Evolutionary conservation across 1,140 invertebrate species (phyloP).

Genomic region (Drosophila lacertosa): DNA sequence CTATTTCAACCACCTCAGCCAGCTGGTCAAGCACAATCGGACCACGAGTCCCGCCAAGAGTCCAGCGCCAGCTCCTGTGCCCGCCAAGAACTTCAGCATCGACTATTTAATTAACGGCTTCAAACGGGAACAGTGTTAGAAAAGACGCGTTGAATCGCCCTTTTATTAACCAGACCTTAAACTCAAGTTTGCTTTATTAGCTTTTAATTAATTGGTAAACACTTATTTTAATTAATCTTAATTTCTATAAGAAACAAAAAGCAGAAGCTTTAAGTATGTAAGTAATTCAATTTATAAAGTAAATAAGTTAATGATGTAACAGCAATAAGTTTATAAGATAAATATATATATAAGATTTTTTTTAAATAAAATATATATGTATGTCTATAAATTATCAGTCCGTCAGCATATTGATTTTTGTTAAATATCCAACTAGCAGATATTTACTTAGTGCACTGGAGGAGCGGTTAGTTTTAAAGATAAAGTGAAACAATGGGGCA

Average conservation of each 20-base stretch:
- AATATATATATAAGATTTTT: too few relatives aligned
- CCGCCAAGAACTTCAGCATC: constrained; percentile 62
- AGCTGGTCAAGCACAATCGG: constrained; percentile 41
- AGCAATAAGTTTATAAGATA: too few relatives aligned
- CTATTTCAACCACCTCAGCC: constrained; percentile 62
- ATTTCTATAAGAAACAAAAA: constrained; percentile 37
- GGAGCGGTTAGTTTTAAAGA: too few relatives aligned
- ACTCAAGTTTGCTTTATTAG: constrained; percentile 2
- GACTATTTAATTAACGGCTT: constrained; percentile 61
- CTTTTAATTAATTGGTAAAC: neutral
- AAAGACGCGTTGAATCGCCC: constrained; percentile 10
- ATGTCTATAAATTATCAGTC: too few relatives aligned
- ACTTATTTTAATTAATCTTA: neutral
- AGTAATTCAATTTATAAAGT: neutral
- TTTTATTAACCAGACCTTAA: constrained; percentile 1
- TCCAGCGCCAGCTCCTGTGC: neutral
- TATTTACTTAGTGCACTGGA: too few relatives aligned
- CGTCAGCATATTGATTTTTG: too few relatives aligned
- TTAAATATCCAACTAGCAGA: too few relatives aligned
- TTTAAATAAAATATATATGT: too few relatives aligned
- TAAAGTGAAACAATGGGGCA: too few relatives aligned
- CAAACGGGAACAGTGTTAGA: constrained; percentile 31
- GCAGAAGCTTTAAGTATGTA: neutral
- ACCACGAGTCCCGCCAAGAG: neutral
- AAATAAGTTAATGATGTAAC: too few relatives aligned